Percentiles rank a stretch among this genome's conserved stretches.
phyloP scores from a whole-genome alignment of 2,797 vertebrate species.

The Mormyrus hasselquistii region DNA sequence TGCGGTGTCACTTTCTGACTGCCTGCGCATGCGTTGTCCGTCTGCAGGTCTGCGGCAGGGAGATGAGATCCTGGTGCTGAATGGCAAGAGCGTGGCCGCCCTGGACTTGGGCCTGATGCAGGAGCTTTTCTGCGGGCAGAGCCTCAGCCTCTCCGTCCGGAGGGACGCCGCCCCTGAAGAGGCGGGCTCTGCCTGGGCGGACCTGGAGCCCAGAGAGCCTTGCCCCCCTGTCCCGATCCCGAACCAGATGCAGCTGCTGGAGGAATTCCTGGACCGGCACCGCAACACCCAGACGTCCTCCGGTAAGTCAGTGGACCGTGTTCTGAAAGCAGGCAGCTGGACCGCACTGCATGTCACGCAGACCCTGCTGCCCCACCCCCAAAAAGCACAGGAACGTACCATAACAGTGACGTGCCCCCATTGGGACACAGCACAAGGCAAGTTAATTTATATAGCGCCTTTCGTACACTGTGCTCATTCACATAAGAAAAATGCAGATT shows the following conservation, averaged over 20 bases:
- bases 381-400: neutral
- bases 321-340: neutral
- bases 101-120: constrained; percentile 79
- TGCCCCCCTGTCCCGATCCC: constrained; percentile 43
- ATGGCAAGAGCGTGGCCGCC: constrained; percentile 66
- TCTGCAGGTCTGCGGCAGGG: constrained; percentile 72
- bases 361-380: neutral
- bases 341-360: neutral
- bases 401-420: neutral
- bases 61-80: constrained; percentile 80
- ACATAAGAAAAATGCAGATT: neutral
- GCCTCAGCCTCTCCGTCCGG: constrained; percentile 67
- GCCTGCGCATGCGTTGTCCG: neutral
- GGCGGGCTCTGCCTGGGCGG: constrained; percentile 44
- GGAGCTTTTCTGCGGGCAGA: constrained; percentile 72
- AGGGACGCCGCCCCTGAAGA: constrained; percentile 37
- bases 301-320: constrained; percentile 56
- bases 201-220: constrained; percentile 49
- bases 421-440: neutral
- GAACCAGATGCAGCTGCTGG: constrained; percentile 65
- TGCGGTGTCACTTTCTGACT: neutral
- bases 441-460: neutral
- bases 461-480: neutral
- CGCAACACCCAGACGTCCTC: constrained; percentile 71
- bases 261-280: constrained; percentile 69